These are phyloP conservation scores for Capreolus pygargus DNA, from an alignment of 2,113 vertebrate species.

Conservation along the genomic window DNA sequence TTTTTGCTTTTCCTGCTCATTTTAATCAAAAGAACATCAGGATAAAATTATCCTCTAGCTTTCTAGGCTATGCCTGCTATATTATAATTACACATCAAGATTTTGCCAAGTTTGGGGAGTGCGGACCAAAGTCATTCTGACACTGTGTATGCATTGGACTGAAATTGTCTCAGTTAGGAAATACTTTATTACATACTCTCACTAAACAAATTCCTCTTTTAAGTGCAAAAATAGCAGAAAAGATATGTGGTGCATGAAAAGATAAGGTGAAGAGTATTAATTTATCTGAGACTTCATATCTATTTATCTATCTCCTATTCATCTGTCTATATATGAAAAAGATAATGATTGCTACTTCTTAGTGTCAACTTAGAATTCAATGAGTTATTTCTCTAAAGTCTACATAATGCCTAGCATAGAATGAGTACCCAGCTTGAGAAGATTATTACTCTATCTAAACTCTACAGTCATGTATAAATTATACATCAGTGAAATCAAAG, in stretches of 20 bases:
- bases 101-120: conserved; percentile 42
- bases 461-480: background rate
- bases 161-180: background rate
- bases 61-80: conserved; percentile 14
- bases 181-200: background rate
- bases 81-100: conserved; percentile 60
- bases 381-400: background rate
- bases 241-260: background rate
- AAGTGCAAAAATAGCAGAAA: background rate
- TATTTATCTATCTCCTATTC: background rate
- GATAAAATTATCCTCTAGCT: conserved; percentile 59
- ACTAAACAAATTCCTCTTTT: background rate
- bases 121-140: background rate
- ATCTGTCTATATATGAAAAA: background rate
- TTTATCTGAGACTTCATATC: background rate
- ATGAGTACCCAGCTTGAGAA: background rate
- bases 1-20: conserved; percentile 52
- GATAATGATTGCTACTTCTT: background rate
- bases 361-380: background rate
- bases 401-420: background rate
- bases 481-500: background rate
- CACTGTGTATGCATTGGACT: background rate
- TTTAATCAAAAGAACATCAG: conserved; percentile 67
- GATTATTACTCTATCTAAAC: background rate
- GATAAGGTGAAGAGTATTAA: background rate